phyloP scores from a whole-genome alignment of 2,888 invertebrate genomes.

The Hypena proboscidalis region DNA sequence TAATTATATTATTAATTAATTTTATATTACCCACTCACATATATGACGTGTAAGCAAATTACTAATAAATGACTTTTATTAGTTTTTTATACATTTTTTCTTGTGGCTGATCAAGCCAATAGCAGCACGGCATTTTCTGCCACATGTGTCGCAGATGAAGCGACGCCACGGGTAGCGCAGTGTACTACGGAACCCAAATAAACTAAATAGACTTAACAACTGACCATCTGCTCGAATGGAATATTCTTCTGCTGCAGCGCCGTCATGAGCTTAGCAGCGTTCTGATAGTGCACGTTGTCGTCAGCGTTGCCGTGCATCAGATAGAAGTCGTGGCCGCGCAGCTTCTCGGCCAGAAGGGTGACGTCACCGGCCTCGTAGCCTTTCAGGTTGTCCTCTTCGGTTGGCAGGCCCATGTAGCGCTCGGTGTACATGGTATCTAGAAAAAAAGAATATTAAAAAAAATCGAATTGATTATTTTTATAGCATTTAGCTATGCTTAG shows the following conservation, averaged over 20 bases:
- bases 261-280: constrained; percentile 91
- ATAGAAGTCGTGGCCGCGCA: constrained; percentile 90
- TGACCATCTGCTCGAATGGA: constrained; percentile 93
- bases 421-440: constrained; percentile 97
- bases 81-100: no score
- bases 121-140: no score
- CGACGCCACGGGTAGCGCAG: no score
- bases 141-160: no score
- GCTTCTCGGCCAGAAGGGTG: constrained; percentile 87
- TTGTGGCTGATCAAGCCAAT: no score
- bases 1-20: no score
- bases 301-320: constrained; percentile 96
- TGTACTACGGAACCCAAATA: no score
- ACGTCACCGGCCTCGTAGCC: constrained; percentile 92
- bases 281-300: constrained; percentile 96
- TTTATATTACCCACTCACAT: no score
- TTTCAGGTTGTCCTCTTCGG: constrained; percentile 87
- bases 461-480: background rate
- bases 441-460: background rate
- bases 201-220: constrained; percentile 28
- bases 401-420: constrained; percentile 95
- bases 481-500: background rate
- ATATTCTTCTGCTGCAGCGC: constrained; percentile 90
- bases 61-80: no score
- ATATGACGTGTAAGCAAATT: no score